These are phyloP conservation scores for Asbolus verrucosus DNA, from an alignment of 1,140 invertebrate genomes.

Conservation along the genomic window DNA sequence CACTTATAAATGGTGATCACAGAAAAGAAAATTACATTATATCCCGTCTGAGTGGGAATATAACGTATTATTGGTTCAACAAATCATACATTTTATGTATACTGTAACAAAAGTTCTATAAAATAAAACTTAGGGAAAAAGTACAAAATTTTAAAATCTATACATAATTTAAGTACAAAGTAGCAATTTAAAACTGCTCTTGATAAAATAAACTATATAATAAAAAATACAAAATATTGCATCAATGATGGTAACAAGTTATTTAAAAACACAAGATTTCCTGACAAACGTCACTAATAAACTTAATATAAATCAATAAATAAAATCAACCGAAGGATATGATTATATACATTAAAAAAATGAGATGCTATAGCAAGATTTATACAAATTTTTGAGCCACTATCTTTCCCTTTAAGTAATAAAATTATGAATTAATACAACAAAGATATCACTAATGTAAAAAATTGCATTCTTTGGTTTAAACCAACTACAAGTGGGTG, in stretches of 20 bases:
- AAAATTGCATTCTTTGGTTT: conserved; percentile 50
- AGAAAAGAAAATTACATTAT: conserved; percentile 45
- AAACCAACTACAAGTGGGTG: conserved; percentile 46
- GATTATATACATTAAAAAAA: conserved; percentile 24
- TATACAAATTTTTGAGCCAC: conserved; percentile 41
- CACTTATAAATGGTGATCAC: conserved; percentile 51
- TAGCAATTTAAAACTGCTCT: conserved; percentile 21
- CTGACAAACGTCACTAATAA: conserved; percentile 22
- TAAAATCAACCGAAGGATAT: conserved; percentile 11
- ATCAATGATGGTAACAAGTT: conserved; percentile 27
- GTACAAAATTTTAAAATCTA: conserved; percentile 6
- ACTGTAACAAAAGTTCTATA: conserved; percentile 14
- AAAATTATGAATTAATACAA: conserved; percentile 24
- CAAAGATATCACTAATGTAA: conserved; percentile 42
- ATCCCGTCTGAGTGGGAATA: conserved; percentile 4
- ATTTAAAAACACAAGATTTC: not conserved
- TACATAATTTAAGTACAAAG: conserved; percentile 24
- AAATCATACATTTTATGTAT: conserved; percentile 35
- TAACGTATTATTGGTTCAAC: conserved; percentile 6
- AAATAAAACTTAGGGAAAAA: conserved; percentile 5
- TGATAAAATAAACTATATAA: conserved; percentile 40
- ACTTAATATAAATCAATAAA: no score
- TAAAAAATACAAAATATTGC: conserved; percentile 47
- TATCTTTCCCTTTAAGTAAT: conserved; percentile 15
- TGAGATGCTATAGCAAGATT: conserved; percentile 23